Evolutionary conservation across 1,140 invertebrate species (phyloP), one percentile per base, ranked within the genome.

Genomic region (Drosophila prosaltans): DNA sequence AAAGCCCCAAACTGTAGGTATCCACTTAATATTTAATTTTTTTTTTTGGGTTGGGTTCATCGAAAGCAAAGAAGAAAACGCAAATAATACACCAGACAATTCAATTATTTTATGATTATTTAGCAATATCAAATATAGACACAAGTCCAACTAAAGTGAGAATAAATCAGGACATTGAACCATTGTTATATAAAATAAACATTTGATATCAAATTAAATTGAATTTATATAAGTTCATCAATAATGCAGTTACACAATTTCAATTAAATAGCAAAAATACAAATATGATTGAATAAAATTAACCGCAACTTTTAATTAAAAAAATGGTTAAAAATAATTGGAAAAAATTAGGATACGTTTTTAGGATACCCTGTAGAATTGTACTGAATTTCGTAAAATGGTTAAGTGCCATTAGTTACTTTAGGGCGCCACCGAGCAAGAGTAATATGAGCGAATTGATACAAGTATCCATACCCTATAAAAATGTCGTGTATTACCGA

Each of bases 81-180:
- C 45, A 51, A 51, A 51, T 51, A 51, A 51, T 10, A 51, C 16
- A 26, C 45, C 45, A 51, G 45, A 64, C 45, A 51, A 64, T 64
- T 48, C 62, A 64, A 64, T 64, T 64, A 64, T 51, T 51, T 64
- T 64, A 30, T 64, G 62, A 51, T 64, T 64, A 64, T 64, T 64
- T 64, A 32, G 62, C 45, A 21, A 64, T 32, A 45, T 63, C 61
- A 48, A 48, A 63, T 30, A 63, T 43, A 48, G n/a, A 63, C 40
- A 28, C 45, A 48, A 6, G 43, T 45, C 16, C 1, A 5, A 36
- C 21, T 16, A 45, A 45, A 45, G 16, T 48, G 21, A 48, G 45
- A 26, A 51, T 21, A 51, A 51, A 51, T 51, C 45, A 51, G 45
- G 21, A 26, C 21, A 51, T 21, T 51, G 45, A 51, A 51, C 45